Evolutionary conservation across 2,113 vertebrate species (phyloP), one percentile per base, ranked within the genome.

Genomic region (Tamias sibiricus): DNA sequence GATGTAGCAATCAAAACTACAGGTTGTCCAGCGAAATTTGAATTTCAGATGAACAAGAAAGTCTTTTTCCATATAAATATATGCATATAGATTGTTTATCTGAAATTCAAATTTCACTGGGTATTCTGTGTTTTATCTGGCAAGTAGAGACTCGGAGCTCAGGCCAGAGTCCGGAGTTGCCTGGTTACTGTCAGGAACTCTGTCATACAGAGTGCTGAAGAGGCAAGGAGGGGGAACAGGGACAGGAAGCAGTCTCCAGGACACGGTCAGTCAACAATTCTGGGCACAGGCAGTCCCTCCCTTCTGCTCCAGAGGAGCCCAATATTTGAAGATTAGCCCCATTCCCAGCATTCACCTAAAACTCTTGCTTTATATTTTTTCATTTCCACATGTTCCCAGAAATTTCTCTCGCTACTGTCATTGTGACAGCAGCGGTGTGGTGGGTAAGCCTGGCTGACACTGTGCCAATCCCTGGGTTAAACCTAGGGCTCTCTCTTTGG

Each of bases 241-340:
- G 59, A 14, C 86, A 88, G 96, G 91, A 97, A 94, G 37, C 35
- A 4, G 68, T 83, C 66, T 84, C 93, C 37, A 82, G 93, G 88
- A 95, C 82, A 96, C 2, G 7, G 71, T 68, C 40, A 6, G 97
- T 93, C 93, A 98, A 91, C 93, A 94, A 4, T 40, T 42, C 62
- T 28, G 42, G 91, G 91, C 82, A 96, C 96, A 59, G 72, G 13
- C 74, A 28, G 93, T 94, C 40, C 68, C 74, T 96, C 47, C 49
- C 30, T 95, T 97, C 93, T 83, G 91, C 86, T 91, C 57, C 89
- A 76, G 72, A 91, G n/a, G 66, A 82, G 80, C 86, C 28, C 24
- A 74, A 4, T 96, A 95, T 96, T 92, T 96, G 81, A 97, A 80
- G 91, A 71, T 24, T 19, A 66, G 24, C 19, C 77, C 49, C 4